A percentile compares a stretch with the other conserved stretches of the same genome.
These are phyloP conservation scores for Girardinus metallicus DNA, from an alignment of 2,797 vertebrate genomes.

Conservation along the genomic window DNA sequence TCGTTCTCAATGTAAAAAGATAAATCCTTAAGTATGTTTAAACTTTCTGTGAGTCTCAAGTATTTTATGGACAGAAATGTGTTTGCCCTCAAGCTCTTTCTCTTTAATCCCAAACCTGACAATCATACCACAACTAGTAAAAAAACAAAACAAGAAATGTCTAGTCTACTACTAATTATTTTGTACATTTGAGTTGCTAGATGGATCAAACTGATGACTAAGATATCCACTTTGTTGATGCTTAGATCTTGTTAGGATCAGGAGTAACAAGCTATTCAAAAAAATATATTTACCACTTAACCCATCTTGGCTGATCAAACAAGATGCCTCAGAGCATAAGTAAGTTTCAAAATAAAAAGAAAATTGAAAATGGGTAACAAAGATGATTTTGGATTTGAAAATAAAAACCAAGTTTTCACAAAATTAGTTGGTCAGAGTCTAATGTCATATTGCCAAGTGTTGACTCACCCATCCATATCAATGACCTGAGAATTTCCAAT, in stretches of 20 bases:
- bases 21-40: constrained; percentile 47
- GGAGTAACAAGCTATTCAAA: not conserved
- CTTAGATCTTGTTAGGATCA: not conserved
- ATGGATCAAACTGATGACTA: not conserved
- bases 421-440: not conserved
- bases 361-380: not conserved
- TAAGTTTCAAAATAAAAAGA: not conserved
- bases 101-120: constrained; percentile 30
- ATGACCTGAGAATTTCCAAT: not conserved
- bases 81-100: constrained; percentile 33
- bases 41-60: constrained; percentile 44
- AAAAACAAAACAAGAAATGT: constrained; percentile 16
- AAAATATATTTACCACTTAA: not conserved
- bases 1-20: constrained; percentile 14
- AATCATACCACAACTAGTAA: constrained; percentile 3
- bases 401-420: not conserved
- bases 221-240: not conserved
- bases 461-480: not conserved
- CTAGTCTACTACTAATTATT: constrained; percentile 44
- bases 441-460: not conserved
- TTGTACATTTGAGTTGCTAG: constrained; percentile 10
- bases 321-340: not conserved
- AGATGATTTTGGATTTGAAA: not conserved
- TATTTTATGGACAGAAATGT: constrained; percentile 18
- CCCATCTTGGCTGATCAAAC: not conserved